phyloP scores from a whole-genome alignment of 2,888 invertebrate genomes.

The Trachelus iudaicus region DNA sequence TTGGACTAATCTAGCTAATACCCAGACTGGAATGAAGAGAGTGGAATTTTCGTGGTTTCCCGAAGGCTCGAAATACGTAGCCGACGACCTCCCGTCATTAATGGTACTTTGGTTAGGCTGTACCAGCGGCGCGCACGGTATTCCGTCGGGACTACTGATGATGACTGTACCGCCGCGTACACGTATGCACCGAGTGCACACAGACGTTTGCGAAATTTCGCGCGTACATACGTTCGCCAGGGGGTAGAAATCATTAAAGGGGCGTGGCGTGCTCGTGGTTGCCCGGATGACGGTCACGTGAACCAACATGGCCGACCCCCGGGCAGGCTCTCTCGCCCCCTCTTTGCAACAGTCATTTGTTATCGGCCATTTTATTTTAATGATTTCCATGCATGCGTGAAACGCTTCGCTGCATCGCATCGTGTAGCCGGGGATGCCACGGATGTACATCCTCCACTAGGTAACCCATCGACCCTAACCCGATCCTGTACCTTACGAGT shows the following conservation, averaged over 20 bases:
- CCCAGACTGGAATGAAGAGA: not conserved
- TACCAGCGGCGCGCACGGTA: slow-evolving; percentile 26
- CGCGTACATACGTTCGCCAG: slow-evolving; percentile 53
- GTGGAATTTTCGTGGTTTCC: not conserved
- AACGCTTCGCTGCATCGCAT: slow-evolving; percentile 50
- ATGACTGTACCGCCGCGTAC: slow-evolving; percentile 57
- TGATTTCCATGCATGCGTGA: slow-evolving; percentile 66
- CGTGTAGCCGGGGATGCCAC: slow-evolving; percentile 16
- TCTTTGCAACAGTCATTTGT: slow-evolving; percentile 65
- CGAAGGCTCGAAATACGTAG: not conserved
- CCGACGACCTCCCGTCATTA: not conserved
- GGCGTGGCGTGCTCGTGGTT: slow-evolving; percentile 65
- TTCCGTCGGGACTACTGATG: slow-evolving; percentile 54
- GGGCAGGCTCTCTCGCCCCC: slow-evolving; percentile 34
- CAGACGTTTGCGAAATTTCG: slow-evolving; percentile 52
- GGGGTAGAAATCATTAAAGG: slow-evolving; percentile 67
- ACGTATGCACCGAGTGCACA: slow-evolving; percentile 25
- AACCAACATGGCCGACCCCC: slow-evolving; percentile 62
- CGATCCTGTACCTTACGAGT: not conserved
- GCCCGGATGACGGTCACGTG: slow-evolving; percentile 67
- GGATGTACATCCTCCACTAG: not conserved
- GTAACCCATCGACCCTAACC: not conserved
- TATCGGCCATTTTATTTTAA: slow-evolving; percentile 67
- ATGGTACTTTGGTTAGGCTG: slow-evolving; percentile 35
- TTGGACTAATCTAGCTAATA: not conserved